A percentile compares a stretch with the other conserved stretches of the same genome.
phyloP scores from a whole-genome alignment of 2,113 vertebrate genomes.

The Petrocephalus microphthalmus region DNA sequence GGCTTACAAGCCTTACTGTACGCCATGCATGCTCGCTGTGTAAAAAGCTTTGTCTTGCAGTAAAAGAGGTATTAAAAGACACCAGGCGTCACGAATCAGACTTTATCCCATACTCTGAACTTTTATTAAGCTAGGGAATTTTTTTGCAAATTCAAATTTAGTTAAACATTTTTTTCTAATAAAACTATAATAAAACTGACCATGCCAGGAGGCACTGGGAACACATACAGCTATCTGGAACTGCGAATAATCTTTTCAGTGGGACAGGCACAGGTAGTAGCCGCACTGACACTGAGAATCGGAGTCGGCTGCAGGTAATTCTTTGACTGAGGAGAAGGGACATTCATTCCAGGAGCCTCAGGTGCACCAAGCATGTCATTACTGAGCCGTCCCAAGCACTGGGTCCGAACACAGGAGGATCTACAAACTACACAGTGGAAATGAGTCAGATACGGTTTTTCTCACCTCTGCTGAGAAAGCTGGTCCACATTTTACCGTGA shows the following conservation, averaged over 20 bases:
- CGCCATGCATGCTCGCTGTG: background rate
- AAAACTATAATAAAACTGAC: background rate
- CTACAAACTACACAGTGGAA: background rate
- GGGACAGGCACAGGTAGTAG: background rate
- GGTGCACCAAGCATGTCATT: background rate
- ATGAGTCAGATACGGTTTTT: slow-evolving; percentile 1
- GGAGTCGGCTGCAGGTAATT: background rate
- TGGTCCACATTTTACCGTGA: slow-evolving; percentile 70
- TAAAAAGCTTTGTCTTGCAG: background rate
- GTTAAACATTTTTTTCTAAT: background rate
- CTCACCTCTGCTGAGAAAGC: slow-evolving; percentile 77
- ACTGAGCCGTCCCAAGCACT: no score
- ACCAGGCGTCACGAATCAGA: background rate
- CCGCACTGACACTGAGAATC: background rate
- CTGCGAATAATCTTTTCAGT: background rate
- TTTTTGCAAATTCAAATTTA: background rate
- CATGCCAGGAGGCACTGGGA: background rate
- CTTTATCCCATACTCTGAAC: background rate
- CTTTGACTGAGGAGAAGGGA: background rate
- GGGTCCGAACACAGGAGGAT: background rate
- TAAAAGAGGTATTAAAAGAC: background rate
- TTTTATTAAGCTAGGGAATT: background rate
- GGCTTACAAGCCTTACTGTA: background rate
- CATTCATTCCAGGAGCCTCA: background rate
- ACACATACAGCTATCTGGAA: background rate